A percentile compares a stretch with the other conserved stretches of the same genome.
These are phyloP conservation scores for Drosophila tanythrix DNA, from an alignment of 2,888 invertebrate species.

Conservation along the genomic window DNA sequence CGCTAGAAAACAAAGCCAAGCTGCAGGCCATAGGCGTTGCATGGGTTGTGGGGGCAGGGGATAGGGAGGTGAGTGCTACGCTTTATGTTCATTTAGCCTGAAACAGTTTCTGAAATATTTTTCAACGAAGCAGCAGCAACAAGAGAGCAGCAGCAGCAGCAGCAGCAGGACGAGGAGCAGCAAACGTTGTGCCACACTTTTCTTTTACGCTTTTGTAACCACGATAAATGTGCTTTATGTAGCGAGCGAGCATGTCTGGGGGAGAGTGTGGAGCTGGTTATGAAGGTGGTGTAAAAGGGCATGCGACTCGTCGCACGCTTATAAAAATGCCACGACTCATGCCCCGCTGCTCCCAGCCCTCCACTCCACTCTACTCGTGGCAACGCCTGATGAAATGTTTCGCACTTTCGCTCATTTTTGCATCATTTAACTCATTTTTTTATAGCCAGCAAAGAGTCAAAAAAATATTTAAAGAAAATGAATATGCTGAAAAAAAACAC, in stretches of 20 bases:
- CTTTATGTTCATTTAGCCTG: conserved; percentile 80
- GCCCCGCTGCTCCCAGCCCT: neutral
- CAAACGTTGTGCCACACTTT: conserved; percentile 67
- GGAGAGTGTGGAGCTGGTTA: neutral
- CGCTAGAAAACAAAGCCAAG: conserved; percentile 65
- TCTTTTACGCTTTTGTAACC: conserved; percentile 81
- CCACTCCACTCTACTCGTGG: neutral
- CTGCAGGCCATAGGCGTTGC: conserved; percentile 52
- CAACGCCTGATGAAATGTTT: conserved; percentile 77
- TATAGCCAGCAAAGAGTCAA: conserved; percentile 35
- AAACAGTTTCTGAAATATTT: conserved; percentile 79
- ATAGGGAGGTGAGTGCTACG: conserved; percentile 12
- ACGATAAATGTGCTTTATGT: conserved; percentile 80
- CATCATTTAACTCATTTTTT: conserved; percentile 44
- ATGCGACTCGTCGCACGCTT: conserved; percentile 28
- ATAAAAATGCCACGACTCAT: conserved; percentile 25
- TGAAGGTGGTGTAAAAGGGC: conserved; percentile 20
- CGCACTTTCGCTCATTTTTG: conserved; percentile 69
- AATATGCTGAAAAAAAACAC: conserved; percentile 13
- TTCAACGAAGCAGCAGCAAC: conserved; percentile 41
- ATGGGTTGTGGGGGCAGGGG: neutral
- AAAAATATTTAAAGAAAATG: conserved; percentile 4
- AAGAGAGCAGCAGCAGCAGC: neutral
- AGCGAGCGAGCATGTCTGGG: conserved; percentile 51
- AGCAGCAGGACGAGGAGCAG: neutral